These are phyloP conservation scores for Ranitomeya variabilis DNA, from an alignment of 2,113 vertebrate species.

Conservation along the genomic window DNA sequence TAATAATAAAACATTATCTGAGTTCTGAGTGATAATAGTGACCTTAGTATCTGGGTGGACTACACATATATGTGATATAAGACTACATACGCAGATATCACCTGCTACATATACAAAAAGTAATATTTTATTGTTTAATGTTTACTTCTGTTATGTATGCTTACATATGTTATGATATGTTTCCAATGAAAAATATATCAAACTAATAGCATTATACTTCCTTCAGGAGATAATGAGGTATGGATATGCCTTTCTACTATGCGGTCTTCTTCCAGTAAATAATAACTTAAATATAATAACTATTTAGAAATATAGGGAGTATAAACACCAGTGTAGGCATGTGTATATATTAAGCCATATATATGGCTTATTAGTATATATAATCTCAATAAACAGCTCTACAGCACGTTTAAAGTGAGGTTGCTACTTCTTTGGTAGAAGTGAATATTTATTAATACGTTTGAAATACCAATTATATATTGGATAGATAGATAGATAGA, in stretches of 20 bases:
- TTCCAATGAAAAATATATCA: neutral
- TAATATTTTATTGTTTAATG: neutral
- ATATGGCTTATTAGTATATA: neutral
- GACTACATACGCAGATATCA: neutral
- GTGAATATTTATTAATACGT: no score
- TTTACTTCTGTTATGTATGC: no score
- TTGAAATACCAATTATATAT: no score
- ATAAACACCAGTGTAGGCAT: neutral
- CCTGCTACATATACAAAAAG: neutral
- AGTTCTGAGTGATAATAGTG: neutral
- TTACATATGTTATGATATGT: neutral
- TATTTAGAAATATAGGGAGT: neutral
- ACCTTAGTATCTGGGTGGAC: neutral
- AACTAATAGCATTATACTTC: neutral
- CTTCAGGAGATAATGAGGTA: neutral
- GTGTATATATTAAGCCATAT: no score
- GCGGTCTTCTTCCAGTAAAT: neutral
- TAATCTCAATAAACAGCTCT: neutral
- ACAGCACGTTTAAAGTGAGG: neutral
- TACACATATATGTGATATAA: neutral
- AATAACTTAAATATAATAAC: neutral
- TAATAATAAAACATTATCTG: neutral
- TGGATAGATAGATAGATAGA: constrained; percentile 10
- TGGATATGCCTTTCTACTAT: neutral
- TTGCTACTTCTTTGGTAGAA: neutral